A percentile compares a stretch with the other conserved stretches of the same genome.
Evolutionary conservation across 2,113 vertebrate genomes (phyloP).

Genomic region (Tauraco erythrolophus): DNA sequence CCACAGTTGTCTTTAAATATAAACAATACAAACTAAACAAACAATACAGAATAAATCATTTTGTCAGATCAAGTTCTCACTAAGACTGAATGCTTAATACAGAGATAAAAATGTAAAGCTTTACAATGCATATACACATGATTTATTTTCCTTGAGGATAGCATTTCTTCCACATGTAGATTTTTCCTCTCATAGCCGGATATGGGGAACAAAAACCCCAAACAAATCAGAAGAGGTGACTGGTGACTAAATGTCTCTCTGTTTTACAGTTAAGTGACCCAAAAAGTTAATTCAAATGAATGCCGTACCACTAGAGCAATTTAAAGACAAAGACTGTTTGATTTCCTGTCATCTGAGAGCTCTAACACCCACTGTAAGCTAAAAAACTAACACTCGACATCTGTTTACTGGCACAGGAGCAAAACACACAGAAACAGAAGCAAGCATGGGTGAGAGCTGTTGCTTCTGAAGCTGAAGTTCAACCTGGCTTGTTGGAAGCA

Average conservation of each 20-base stretch:
- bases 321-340: background rate
- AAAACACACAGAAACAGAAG: background rate
- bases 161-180: background rate
- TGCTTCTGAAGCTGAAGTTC: background rate
- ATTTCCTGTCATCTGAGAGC: background rate
- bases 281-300: background rate
- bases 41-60: too few species aligned
- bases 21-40: too few species aligned
- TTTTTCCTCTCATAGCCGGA: background rate
- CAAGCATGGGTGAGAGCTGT: background rate
- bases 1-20: background rate
- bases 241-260: background rate
- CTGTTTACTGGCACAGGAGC: background rate
- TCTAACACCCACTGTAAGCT: background rate
- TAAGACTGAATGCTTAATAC: background rate
- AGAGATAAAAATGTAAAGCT: background rate
- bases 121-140: background rate
- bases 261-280: background rate
- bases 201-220: background rate
- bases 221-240: background rate
- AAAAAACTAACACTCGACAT: background rate
- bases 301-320: background rate
- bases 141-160: background rate
- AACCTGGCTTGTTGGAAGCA: background rate
- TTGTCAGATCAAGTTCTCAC: background rate